phyloP scores from a whole-genome alignment of 2,113 vertebrate species.

The Xiphophorus couchianus region DNA sequence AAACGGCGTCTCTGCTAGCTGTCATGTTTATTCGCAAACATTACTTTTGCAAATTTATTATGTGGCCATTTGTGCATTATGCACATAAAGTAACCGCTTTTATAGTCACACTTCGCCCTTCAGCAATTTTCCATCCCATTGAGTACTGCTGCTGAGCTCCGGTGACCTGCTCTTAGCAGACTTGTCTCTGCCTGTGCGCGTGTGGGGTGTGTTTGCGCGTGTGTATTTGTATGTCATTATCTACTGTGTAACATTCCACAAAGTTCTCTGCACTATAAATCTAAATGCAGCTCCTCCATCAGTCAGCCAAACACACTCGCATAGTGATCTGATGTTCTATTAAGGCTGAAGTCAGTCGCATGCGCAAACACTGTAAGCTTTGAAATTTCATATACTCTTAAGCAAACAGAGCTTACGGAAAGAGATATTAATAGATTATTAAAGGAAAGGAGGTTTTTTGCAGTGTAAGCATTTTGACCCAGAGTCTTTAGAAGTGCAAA shows the following conservation, averaged over 20 bases:
- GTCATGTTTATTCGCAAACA: slow-evolving; percentile 39
- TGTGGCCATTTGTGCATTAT: slow-evolving; percentile 41
- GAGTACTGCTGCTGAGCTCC: slow-evolving; percentile 54
- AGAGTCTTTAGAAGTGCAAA: no score
- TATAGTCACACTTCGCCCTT: slow-evolving; percentile 4
- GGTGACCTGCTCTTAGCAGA: slow-evolving; percentile 65
- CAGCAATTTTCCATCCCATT: slow-evolving; percentile 67
- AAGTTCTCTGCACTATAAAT: slow-evolving; percentile 28
- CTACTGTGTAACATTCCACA: slow-evolving; percentile 43
- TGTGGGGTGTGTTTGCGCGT: slow-evolving; percentile 18
- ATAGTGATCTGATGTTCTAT: slow-evolving; percentile 24
- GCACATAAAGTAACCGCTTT: slow-evolving; percentile 39
- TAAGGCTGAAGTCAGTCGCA: not conserved
- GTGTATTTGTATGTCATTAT: slow-evolving; percentile 8
- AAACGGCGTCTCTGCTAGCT: slow-evolving; percentile 16
- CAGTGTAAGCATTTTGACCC: no score
- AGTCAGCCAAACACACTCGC: slow-evolving; percentile 1
- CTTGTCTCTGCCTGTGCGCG: slow-evolving; percentile 64
- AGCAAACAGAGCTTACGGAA: not conserved
- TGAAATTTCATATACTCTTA: not conserved
- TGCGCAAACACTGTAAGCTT: not conserved
- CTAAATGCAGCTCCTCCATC: no score
- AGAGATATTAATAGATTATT: no score
- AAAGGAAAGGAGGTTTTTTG: no score
- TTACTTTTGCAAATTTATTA: slow-evolving; percentile 34